phyloP scores from a whole-genome alignment of 2,888 invertebrate species.

The Xanthia togata region DNA sequence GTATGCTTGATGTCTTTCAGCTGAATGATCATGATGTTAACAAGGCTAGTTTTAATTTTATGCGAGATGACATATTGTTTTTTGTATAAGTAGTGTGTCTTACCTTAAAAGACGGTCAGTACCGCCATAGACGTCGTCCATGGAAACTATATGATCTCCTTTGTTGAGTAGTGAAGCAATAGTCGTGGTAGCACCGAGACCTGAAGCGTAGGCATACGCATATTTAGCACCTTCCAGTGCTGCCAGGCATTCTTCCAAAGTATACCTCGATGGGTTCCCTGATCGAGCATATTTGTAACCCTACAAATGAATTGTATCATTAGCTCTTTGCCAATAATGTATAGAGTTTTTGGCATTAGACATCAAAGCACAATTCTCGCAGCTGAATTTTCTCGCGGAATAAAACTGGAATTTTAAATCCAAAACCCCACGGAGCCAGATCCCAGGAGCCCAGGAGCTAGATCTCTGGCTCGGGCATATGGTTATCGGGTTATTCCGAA shows the following conservation, averaged over 20 bases:
- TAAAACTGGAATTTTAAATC: background rate
- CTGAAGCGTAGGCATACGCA: slow-evolving; percentile 92
- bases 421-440: too few relatives aligned
- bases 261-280: slow-evolving; percentile 97
- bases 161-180: slow-evolving; percentile 21
- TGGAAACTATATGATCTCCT: slow-evolving; percentile 42
- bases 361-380: background rate
- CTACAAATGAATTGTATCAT: slow-evolving; percentile 80
- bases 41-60: too few relatives aligned
- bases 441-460: too few relatives aligned
- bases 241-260: slow-evolving; percentile 96
- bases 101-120: slow-evolving; percentile 32
- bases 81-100: background rate
- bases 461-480: background rate
- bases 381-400: background rate
- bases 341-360: background rate
- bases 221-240: slow-evolving; percentile 96
- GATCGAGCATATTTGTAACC: slow-evolving; percentile 97
- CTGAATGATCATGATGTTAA: too few relatives aligned
- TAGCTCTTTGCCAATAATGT: background rate
- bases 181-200: slow-evolving; percentile 30
- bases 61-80: background rate
- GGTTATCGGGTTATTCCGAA: background rate
- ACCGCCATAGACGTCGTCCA: slow-evolving; percentile 41
- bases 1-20: too few relatives aligned